Evolutionary conservation across 2,888 invertebrate species (phyloP).

Genomic region (Zygothrica quintamaculata): DNA sequence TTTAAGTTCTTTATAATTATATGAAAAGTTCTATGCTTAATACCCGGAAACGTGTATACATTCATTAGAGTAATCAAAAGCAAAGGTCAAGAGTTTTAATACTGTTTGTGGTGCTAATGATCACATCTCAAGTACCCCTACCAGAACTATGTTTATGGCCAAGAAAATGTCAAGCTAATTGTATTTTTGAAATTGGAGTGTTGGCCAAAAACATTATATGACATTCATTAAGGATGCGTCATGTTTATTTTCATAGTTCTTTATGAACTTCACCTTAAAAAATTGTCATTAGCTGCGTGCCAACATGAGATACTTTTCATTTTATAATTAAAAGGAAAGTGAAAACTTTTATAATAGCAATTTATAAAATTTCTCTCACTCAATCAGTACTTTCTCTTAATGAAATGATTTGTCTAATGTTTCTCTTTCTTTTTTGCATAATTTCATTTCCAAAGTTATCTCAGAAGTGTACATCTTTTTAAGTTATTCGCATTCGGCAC

Average conservation of each 20-base stretch:
- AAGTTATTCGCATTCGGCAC: slow-evolving; percentile 47
- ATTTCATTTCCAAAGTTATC: slow-evolving; percentile 44
- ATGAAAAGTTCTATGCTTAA: not conserved
- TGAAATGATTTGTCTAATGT: too few relatives aligned
- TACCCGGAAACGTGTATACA: not conserved
- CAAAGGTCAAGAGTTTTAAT: slow-evolving; percentile 5
- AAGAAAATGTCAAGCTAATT: slow-evolving; percentile 27
- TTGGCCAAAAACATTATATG: too few relatives aligned
- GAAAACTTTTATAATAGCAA: slow-evolving; percentile 4
- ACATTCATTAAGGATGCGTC: slow-evolving; percentile 32
- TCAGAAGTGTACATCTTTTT: slow-evolving; percentile 20
- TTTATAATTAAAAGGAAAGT: not conserved
- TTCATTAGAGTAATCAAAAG: not conserved
- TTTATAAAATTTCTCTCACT: slow-evolving; percentile 42
- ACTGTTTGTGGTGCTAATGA: slow-evolving; percentile 11
- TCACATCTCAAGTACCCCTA: slow-evolving; percentile 14
- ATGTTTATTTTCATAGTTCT: slow-evolving; percentile 19
- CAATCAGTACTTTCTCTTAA: slow-evolving; percentile 47
- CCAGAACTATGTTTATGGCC: slow-evolving; percentile 3
- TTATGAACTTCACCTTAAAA: slow-evolving; percentile 20
- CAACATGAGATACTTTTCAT: slow-evolving; percentile 6
- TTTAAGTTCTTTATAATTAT: not conserved
- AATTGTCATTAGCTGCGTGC: slow-evolving; percentile 14
- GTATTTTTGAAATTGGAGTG: slow-evolving; percentile 1
- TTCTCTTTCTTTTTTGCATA: slow-evolving; percentile 26